Evolutionary conservation across 2,113 vertebrate species (phyloP), one percentile per base, ranked within the genome.

Genomic region (Chaetops frenatus): DNA sequence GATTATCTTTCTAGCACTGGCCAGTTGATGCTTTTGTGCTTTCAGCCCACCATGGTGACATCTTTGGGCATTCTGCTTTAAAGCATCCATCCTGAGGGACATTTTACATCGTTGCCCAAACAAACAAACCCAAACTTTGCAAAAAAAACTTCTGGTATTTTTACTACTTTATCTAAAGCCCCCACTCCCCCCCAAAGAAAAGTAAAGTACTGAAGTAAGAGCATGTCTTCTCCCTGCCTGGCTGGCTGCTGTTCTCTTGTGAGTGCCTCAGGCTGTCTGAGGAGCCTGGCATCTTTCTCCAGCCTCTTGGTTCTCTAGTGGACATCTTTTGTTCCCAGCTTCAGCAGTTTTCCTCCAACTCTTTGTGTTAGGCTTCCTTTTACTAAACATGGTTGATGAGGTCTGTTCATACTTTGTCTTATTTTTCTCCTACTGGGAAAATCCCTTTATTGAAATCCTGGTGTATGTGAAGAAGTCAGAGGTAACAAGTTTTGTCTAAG

Each of bases 181-280:
- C 1, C 3, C 2, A n/a, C 29, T 27, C 5, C 1, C 2, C 4
- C 10, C 6, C 27, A 11, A n/a, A 29, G 60, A 7, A 16, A 35
- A 35, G 35, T 53, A 5, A 85, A 66, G 6, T 71, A 20, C 51
- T 66, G 42, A 62, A 71, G 27, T 67, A 50, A 71, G 25, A 61
- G n/a, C 1, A 0, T 4, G 1, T 42, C 6, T 86, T 60, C 80
- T 50, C 27, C 28, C 35, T 83, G 21, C 18, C 50, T 85, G 20
- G 2, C 21, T 81, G n/a, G 50, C 36, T 64, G 42, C 29, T 64
- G 27, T 47, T 44, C 53, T 72, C 7, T n/a, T 7, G 0, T 13
- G 57, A 80, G 17, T 57, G 70, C 27, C 42, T 73, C 15, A 14
- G 42, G 38, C 20, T 90, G 11, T n/a, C 48, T 56, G 56, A 72